Evolutionary conservation across 2,888 invertebrate species (phyloP).

Genomic region (Parapristionchus giblindavisi): DNA sequence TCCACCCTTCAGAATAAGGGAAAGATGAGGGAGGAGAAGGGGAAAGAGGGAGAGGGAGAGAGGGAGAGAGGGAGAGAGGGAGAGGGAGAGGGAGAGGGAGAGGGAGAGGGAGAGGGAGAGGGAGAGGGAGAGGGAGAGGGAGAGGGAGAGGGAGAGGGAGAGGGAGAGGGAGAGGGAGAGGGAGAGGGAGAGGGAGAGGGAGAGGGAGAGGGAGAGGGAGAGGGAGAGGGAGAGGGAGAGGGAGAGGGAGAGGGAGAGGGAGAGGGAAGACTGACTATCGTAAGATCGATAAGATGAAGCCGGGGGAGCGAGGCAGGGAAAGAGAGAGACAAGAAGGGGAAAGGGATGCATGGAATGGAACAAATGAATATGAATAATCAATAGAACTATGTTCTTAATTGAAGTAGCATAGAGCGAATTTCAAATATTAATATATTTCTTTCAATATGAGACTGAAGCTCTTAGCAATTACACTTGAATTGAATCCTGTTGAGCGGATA

Average conservation of each 20-base stretch:
- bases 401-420: no score
- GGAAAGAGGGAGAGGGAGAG: background rate
- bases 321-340: no score
- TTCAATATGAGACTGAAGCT: no score
- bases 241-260: background rate
- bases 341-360: no score
- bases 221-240: background rate
- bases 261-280: background rate
- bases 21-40: no score
- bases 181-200: slow-evolving; percentile 16
- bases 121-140: background rate
- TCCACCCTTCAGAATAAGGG: background rate
- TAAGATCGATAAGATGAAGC: background rate
- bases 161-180: slow-evolving; percentile 23
- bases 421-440: no score
- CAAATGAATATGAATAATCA: no score
- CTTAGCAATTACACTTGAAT: no score
- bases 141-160: background rate
- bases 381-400: no score
- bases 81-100: background rate
- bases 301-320: background rate
- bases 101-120: background rate
- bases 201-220: slow-evolving; percentile 4
- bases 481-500: no score
- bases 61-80: background rate